phyloP scores from a whole-genome alignment of 2,113 vertebrate genomes.

The Cynoglossus semilaevis region DNA sequence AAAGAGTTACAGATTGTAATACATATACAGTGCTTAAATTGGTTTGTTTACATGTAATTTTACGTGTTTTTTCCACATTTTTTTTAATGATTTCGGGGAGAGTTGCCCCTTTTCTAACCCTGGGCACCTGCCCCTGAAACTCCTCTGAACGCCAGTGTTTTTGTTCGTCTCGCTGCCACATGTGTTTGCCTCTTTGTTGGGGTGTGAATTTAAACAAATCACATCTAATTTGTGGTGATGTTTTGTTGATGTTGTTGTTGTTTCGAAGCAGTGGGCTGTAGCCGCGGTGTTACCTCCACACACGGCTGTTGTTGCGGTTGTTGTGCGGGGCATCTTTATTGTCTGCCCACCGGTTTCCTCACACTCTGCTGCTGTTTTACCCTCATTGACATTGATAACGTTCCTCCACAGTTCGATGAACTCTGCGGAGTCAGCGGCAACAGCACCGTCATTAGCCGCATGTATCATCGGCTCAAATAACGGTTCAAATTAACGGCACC shows the following conservation, averaged over 20 bases:
- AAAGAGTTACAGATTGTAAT: no score
- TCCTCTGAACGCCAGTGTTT: no score
- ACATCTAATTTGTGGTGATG: no score
- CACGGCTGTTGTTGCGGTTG: constrained; percentile 4
- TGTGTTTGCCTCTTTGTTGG: no score
- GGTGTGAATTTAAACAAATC: background rate
- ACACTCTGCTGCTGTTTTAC: constrained; percentile 13
- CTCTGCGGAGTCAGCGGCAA: background rate
- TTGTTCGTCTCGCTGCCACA: no score
- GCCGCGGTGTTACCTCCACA: constrained; percentile 52
- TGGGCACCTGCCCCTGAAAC: no score
- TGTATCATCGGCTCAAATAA: constrained; percentile 41
- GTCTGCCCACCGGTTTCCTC: constrained; percentile 4
- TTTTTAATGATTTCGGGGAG: no score
- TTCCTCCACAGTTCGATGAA: constrained; percentile 45
- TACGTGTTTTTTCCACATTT: no score
- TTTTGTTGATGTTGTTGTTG: no score
- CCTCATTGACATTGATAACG: constrained; percentile 20
- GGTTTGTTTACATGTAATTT: no score
- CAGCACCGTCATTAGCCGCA: background rate
- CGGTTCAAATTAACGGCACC: constrained; percentile 7
- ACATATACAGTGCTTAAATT: no score
- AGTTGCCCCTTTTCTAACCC: no score
- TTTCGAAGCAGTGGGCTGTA: background rate
- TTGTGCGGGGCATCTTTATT: constrained; percentile 11